A percentile compares a stretch with the other conserved stretches of the same genome.
phyloP scores from a whole-genome alignment of 2,888 invertebrate species.

The Tyria jacobaeae region DNA sequence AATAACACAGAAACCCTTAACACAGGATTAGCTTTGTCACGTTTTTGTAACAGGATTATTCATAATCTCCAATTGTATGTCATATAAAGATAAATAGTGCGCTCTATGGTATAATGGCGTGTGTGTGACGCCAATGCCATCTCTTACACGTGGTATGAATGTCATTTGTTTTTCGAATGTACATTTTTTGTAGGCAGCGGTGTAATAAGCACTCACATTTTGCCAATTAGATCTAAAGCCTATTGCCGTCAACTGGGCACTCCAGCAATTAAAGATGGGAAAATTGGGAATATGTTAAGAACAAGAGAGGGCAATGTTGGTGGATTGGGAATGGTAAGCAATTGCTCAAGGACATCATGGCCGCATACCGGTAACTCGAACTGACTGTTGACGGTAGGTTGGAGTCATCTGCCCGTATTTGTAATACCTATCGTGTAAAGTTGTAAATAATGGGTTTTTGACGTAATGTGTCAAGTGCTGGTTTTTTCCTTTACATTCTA shows the following conservation, averaged over 20 bases:
- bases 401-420: too few species aligned
- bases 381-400: too few species aligned
- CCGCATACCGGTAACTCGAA: too few species aligned
- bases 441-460: neutral
- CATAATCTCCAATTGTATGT: constrained; percentile 52
- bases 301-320: too few species aligned
- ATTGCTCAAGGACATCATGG: too few species aligned
- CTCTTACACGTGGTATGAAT: constrained; percentile 3
- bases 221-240: too few species aligned
- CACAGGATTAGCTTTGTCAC: constrained; percentile 58
- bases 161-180: constrained; percentile 10
- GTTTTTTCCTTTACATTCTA: neutral
- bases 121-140: constrained; percentile 15
- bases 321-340: too few species aligned
- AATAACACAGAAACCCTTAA: constrained; percentile 55
- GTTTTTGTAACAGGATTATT: constrained; percentile 62
- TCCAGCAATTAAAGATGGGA: too few species aligned
- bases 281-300: too few species aligned
- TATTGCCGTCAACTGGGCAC: too few species aligned
- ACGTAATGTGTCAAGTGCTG: neutral
- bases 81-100: constrained; percentile 48
- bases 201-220: too few species aligned
- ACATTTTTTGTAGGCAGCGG: constrained; percentile 14
- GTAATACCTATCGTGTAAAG: neutral
- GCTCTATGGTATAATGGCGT: constrained; percentile 26